A percentile compares a stretch with the other conserved stretches of the same genome.
These are phyloP conservation scores for Zosterops pallidus DNA, from an alignment of 2,113 vertebrate genomes.

Conservation along the genomic window DNA sequence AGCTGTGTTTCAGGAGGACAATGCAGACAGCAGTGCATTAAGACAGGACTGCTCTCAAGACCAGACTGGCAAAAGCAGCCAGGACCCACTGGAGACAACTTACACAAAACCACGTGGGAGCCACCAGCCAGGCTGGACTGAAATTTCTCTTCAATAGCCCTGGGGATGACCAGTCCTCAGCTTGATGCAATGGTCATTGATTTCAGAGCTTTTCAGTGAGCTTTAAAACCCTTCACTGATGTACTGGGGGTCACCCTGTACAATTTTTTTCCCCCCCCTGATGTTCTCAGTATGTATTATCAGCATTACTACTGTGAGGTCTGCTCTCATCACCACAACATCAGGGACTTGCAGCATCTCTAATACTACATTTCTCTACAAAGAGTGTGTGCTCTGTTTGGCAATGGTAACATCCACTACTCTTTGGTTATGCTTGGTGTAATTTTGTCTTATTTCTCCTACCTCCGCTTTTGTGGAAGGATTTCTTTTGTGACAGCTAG, in stretches of 20 bases:
- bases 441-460: neutral
- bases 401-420: neutral
- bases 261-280: neutral
- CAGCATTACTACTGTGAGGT: neutral
- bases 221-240: neutral
- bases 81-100: neutral
- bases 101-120: rapidly evolving
- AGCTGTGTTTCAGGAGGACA: neutral
- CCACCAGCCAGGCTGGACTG: neutral
- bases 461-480: neutral
- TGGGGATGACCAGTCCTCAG: neutral
- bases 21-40: neutral
- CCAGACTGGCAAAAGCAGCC: neutral
- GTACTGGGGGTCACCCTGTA: neutral
- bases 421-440: neutral
- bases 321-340: neutral
- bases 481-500: neutral
- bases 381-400: neutral
- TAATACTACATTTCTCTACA: neutral
- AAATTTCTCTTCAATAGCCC: neutral
- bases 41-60: neutral
- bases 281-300: neutral
- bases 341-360: neutral
- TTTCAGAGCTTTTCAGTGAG: neutral
- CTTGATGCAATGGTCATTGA: neutral